Conservation (phyloP, 2,888 invertebrate genomes). For the Melipona beecheii region DNA sequence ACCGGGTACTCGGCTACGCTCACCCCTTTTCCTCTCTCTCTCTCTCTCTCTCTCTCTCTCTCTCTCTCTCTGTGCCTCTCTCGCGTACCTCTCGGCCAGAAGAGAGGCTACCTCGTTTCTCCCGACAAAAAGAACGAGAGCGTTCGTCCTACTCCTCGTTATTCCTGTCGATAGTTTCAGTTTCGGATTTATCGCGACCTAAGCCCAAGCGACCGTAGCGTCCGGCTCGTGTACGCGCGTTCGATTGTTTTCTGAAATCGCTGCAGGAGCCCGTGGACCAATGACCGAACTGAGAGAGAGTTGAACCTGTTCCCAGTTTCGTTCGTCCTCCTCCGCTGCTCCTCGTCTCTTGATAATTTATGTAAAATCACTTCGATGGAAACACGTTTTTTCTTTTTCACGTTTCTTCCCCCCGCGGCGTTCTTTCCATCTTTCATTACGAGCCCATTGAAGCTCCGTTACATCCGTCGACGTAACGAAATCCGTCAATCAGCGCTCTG, state of each 20-base stretch:
- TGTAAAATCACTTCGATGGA: not conserved
- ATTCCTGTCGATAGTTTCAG: constrained; percentile 59
- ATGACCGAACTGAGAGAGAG: not conserved
- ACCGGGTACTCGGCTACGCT: constrained; percentile 14
- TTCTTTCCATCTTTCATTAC: constrained; percentile 2
- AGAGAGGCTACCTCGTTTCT: constrained; percentile 33
- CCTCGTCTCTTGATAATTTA: constrained; percentile 13
- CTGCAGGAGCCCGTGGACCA: not conserved
- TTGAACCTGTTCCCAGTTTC: not conserved
- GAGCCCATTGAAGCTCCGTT: constrained; percentile 8
- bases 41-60: constrained; percentile 16
- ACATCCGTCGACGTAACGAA: constrained; percentile 18
- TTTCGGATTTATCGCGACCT: constrained; percentile 56
- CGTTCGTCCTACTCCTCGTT: constrained; percentile 28
- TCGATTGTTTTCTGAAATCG: constrained; percentile 1
- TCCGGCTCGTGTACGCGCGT: constrained; percentile 4
- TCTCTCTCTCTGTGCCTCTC: constrained; percentile 40
- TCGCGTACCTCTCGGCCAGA: constrained; percentile 50
- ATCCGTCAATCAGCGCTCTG: constrained; percentile 26
- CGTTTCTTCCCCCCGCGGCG: no score
- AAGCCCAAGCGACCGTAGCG: not conserved
- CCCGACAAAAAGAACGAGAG: constrained; percentile 41
- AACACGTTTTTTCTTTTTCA: not conserved
- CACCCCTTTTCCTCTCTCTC: constrained; percentile 10
- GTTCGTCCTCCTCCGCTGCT: no score